A percentile compares a stretch with the other conserved stretches of the same genome.
Evolutionary conservation across 2,888 invertebrate species (phyloP).

Genomic region (Agrochola circellaris): DNA sequence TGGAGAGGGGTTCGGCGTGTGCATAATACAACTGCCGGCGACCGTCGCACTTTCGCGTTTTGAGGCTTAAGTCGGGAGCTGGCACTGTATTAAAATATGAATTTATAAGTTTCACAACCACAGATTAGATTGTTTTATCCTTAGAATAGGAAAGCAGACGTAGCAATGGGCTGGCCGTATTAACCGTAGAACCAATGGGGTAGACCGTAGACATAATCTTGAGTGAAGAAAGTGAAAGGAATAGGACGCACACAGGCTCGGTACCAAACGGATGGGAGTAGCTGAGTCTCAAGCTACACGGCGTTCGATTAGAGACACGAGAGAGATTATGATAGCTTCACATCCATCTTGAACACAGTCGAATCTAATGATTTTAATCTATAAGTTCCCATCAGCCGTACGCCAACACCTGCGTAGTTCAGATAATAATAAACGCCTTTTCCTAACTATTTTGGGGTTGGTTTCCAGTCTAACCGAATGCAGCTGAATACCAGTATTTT

Average conservation of each 20-base stretch:
- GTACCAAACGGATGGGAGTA: neutral
- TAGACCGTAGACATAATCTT: neutral
- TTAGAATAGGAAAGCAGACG: neutral
- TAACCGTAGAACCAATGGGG: neutral
- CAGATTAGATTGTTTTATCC: neutral
- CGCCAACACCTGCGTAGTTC: too few relatives aligned
- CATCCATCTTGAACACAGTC: too few relatives aligned
- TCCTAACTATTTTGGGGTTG: too few relatives aligned
- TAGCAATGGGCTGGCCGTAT: neutral
- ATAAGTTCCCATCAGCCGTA: too few relatives aligned
- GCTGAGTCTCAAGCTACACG: neutral
- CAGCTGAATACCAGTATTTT: too few relatives aligned
- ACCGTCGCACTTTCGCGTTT: conserved; percentile 66
- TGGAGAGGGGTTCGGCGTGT: conserved; percentile 59
- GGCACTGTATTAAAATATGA: neutral
- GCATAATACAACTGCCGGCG: conserved; percentile 68
- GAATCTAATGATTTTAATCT: neutral
- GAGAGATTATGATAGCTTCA: neutral
- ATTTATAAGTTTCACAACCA: neutral
- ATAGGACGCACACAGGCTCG: neutral
- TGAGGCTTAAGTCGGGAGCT: conserved; percentile 59
- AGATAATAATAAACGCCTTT: neutral
- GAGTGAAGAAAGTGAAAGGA: neutral
- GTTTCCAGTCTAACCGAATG: too few relatives aligned
- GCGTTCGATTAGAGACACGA: neutral